Evolutionary conservation across 1,140 invertebrate genomes (phyloP), one percentile per base, ranked within the genome.

Genomic region (Listronotus oregonensis): DNA sequence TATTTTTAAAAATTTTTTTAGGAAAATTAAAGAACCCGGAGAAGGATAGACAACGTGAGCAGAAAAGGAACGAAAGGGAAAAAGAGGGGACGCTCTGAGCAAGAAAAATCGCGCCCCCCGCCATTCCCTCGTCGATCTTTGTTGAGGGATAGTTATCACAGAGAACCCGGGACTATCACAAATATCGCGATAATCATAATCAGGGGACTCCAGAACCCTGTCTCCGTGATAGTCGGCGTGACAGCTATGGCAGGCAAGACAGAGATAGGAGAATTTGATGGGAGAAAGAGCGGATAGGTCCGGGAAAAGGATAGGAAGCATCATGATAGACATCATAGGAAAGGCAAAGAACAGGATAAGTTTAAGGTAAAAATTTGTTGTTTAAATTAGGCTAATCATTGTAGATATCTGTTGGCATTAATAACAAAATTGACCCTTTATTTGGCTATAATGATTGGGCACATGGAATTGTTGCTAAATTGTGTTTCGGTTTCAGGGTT

Each of bases 261-360:
- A 59, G 42, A 43, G 57, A 55, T 39, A 9, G 51, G 11, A 46
- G 62, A 21, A 40, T 6, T n/a, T n/a, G 60, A 63, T 31, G 60
- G 27, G 2, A 44, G 50, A 75, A 78, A 17, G 73, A 75, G 47
- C 51, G 67, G 51, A 64, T 15, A 31, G 62, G 31, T 37, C 42
- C 70, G 6, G 68, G 77, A 6, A 77, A 77, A 17, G 67, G 79
- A 40, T 75, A 82, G 18, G 77, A 73, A 47, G 50, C 76, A 55
- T 18, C 64, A 55, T 18, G 69, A 66, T 44, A 64, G 64, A 15
- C 71, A 72, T 39, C 63, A 73, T 47, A 83, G 56, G 79, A 84
- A 66, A 32, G 21, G 8, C 8, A 50, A 60, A 31, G 43, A 59
- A 61, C 80, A 76, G 66, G 88, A 90, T 75, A 90, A 89, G 72